Base-by-base conservation (phyloP, 2,113 vertebrate genomes). In the Sterna hirundo region DNA sequence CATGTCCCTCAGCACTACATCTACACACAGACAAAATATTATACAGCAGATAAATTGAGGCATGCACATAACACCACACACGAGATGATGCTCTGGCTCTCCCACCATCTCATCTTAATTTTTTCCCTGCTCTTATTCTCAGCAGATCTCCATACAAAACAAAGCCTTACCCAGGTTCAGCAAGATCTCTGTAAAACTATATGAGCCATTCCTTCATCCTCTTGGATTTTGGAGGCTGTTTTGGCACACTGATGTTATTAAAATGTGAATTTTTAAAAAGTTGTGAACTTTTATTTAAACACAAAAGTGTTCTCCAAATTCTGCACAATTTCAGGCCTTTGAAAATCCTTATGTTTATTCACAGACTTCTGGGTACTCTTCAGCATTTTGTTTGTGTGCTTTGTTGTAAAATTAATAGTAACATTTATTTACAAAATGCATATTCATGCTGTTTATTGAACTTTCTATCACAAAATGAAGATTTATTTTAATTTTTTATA, bases 31-130 rank as follows among this genome's bases (percentile, higher is more conserved):
- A 20, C 18, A 74, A 86, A 88, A 65, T 17, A 55, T 11, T 52
- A 13, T 9, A n/a, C 7, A 21, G 40, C 0, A 5, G 30, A 49
- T 25, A 84, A 74, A 75, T 1, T 7, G 36, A 82, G 51, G 51
- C 16, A n/a, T 29, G n/a, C 14, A 15, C 1, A 2, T 23, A 77
- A 51, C 13, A 49, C 6, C 18, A 54, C 1, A 1, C 27, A 58
- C 11, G 32, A 29, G 15, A n/a, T 49, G 26, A 47, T 52, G 13
- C 5, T 60, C 11, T 49, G 8, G 30, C 29, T 75, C 13, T 13
- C 7, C 10, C 9, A 17, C 3, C 13, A 49, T 27, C 16, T 38
- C 38, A 38, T 29, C 62, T 51, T 71, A 8, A 13, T 22, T 64
- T 90, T 81, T 46, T 5, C 13, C 20, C 17, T 86, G 22, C 3